Evolutionary conservation across 2,113 vertebrate genomes (phyloP), one percentile per base, ranked within the genome.

Genomic region (Machaerirhynchus nigripectus): DNA sequence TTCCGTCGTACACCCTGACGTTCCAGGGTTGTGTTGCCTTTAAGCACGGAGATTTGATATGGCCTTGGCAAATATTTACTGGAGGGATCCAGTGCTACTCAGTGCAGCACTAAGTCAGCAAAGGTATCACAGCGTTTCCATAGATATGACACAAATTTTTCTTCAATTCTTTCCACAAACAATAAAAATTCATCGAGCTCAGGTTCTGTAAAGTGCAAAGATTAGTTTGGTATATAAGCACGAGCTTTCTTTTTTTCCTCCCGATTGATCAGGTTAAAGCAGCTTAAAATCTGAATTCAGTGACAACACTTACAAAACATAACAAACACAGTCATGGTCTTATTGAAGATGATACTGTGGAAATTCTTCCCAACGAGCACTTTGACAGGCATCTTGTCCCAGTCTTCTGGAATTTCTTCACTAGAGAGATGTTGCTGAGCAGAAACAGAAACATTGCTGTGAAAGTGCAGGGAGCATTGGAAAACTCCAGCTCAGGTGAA

Each of bases 351-450:
- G 3, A 99, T 97, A 21, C 88, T 87, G 60, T 99, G 98, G 97
- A 99, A 99, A 84, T 98, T 99, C 84, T 98, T 98, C 56, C 98
- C 99, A 49, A 99, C 99, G 5, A 99, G 98, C 81, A 98, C 97
- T 95, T 99, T 99, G 69, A 99, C 99, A 4, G 98, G 98, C 49
- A 92, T 87, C 78, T 98, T 88, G 90, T 99, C 98, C 99, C 99
- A 99, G 60, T 98, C 98, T 30, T 98, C 97, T 55, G 98, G 98
- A 79, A 99, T 96, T n/a, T 98, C 97, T 95, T 99, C 99, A 22
- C 99, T 99, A 84, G 98, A 87, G 75, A 98, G 93, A 69, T 99
- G 98, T 74, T 98, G 97, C 99, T 99, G 90, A 90, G 39, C 83
- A 96, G 89, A 92, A 93, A 93, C 42, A 96, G 46, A 92, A 90